phyloP scores from a whole-genome alignment of 2,888 invertebrate species.

The Philhelius pedissequus region DNA sequence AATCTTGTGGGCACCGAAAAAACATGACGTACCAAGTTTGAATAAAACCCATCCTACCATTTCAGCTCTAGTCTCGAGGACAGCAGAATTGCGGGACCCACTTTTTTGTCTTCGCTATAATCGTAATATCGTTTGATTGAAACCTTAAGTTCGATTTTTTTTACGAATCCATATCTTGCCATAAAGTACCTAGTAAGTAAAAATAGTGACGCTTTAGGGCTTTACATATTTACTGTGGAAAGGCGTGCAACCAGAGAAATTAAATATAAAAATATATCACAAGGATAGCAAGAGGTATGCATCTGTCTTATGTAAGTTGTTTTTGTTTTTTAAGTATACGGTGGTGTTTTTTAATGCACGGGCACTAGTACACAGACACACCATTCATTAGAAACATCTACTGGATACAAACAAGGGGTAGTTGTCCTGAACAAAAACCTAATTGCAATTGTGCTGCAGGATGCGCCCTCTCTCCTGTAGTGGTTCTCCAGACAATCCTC shows the following conservation, averaged over 20 bases:
- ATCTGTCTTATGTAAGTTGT: conserved; percentile 11
- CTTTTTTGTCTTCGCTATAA: too few relatives aligned
- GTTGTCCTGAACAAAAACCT: conserved; percentile 55
- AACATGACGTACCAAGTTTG: too few relatives aligned
- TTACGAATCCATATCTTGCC: too few relatives aligned
- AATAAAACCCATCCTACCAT: too few relatives aligned
- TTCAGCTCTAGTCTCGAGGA: too few relatives aligned
- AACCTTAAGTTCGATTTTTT: too few relatives aligned
- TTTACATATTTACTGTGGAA: conserved; percentile 34
- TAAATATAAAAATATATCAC: conserved; percentile 56
- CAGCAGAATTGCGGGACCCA: too few relatives aligned
- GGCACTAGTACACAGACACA: background rate
- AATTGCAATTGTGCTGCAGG: conserved; percentile 61
- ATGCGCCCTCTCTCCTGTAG: conserved; percentile 41
- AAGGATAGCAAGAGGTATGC: background rate
- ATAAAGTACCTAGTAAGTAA: too few relatives aligned
- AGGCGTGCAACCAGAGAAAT: conserved; percentile 58
- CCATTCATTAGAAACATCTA: conserved; percentile 15
- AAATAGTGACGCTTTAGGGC: conserved; percentile 28
- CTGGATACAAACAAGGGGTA: conserved; percentile 16
- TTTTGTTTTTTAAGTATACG: background rate
- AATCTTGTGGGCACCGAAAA: too few relatives aligned
- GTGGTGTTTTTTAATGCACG: background rate
- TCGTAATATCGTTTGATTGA: too few relatives aligned
- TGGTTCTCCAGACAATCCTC: conserved; percentile 64